These are phyloP conservation scores for Rhombomys opimus DNA, from an alignment of 2,113 vertebrate genomes.

Conservation along the genomic window DNA sequence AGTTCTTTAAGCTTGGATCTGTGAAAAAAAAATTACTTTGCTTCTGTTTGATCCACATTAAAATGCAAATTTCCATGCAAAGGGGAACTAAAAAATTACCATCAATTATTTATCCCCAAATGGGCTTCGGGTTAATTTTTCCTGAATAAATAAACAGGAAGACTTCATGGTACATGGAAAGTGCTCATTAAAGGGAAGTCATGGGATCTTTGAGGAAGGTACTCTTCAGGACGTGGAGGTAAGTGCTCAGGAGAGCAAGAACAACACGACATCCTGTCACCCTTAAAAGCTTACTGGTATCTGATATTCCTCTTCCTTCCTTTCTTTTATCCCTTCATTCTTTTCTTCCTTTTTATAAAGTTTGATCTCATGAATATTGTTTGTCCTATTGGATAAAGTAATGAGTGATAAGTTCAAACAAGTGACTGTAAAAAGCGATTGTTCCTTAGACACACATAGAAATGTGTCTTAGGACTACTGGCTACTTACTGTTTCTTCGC, in stretches of 20 bases:
- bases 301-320: neutral
- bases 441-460: neutral
- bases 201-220: neutral
- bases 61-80: neutral
- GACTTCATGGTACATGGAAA: neutral
- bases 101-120: neutral
- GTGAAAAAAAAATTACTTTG: neutral
- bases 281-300: neutral
- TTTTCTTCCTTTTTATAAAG: neutral
- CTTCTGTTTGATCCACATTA: neutral
- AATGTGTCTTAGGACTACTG: neutral
- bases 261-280: neutral
- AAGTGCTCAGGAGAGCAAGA: neutral
- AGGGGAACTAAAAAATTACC: neutral
- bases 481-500: conserved; percentile 24
- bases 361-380: neutral
- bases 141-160: neutral
- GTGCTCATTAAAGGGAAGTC: neutral
- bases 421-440: neutral
- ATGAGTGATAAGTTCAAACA: neutral
- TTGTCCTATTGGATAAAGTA: neutral
- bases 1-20: neutral
- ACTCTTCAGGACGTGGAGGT: neutral
- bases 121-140: neutral
- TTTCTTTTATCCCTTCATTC: neutral